Base-by-base conservation (phyloP, 1,140 invertebrate genomes). In the Aplysia californica region DNA sequence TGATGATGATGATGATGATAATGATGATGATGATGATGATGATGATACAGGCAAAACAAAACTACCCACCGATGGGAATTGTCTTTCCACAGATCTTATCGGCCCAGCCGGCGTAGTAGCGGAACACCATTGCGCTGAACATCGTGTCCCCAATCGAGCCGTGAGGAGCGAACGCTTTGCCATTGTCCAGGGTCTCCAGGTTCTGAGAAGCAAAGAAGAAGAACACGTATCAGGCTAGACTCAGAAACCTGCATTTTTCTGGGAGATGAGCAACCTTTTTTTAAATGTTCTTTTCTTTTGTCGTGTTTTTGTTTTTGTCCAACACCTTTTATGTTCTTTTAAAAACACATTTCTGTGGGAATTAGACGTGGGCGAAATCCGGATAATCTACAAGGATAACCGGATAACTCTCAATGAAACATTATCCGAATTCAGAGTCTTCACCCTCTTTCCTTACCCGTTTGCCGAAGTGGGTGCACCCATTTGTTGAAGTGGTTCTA, bases 81-180 rank as follows among this genome's bases (percentile, higher is more conserved):
- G 96, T 97, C 79, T 94, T 93, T 41, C 97, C 96, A 82, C 94
- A 93, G 84, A 95, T 94, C 90, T 98, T 98, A 88, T 98, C 97
- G 71, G 94, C 93, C 92, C 93, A 96, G 39, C 96, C 96, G 79
- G 95, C 96, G 88, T 95, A 96, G 87, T 97, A 98, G 78, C 87
- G 78, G 20, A 88, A 69, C 26, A 83, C 80, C 44, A 84, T 77
- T n/a, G 84, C 64, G 0, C 85, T 71, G 41, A 82, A 84, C 2
- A 69, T 64, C 0, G 85, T 74, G 44, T 90, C 88, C 20, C 79
- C 82, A 58, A 80, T 75, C 0, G 87, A 70, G 1, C 36, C 59
- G 56, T 76, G 70, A 35, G 76, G 44, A 2, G 82, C 75, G 74
- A 77, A 84, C 0, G 81, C 79, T 44, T 84, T 84, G 0, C 83